phyloP scores from a whole-genome alignment of 2,888 invertebrate genomes.

The Muscina levida region DNA sequence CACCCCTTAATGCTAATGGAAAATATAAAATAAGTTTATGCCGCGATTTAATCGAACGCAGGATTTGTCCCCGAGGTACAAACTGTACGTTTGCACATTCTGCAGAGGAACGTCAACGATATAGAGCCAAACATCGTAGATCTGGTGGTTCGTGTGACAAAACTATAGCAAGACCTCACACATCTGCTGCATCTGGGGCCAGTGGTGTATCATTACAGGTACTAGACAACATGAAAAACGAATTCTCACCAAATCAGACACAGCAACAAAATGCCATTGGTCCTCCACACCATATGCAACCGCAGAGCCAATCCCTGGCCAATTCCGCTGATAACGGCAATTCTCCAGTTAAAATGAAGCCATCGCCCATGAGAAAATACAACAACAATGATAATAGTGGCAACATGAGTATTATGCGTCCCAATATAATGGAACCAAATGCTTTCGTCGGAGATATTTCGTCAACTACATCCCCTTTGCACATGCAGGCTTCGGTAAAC shows the following conservation, averaged over 20 bases:
- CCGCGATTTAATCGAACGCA: slow-evolving; percentile 88
- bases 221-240: slow-evolving; percentile 58
- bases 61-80: slow-evolving; percentile 91
- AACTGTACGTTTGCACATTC: slow-evolving; percentile 96
- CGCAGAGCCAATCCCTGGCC: slow-evolving; percentile 44
- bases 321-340: slow-evolving; percentile 49
- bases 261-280: slow-evolving; percentile 52
- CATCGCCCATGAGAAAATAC: slow-evolving; percentile 58
- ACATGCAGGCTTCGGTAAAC: slow-evolving; percentile 51
- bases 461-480: slow-evolving; percentile 51
- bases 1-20: slow-evolving; percentile 81
- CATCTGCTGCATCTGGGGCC: not conserved
- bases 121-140: slow-evolving; percentile 84
- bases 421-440: slow-evolving; percentile 48
- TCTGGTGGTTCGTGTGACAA: slow-evolving; percentile 48
- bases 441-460: slow-evolving; percentile 51
- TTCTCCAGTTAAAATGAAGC: slow-evolving; percentile 52
- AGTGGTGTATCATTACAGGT: slow-evolving; percentile 43
- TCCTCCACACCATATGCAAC: slow-evolving; percentile 43
- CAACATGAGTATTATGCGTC: slow-evolving; percentile 36
- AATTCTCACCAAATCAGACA: slow-evolving; percentile 53
- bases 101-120: slow-evolving; percentile 92
- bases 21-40: slow-evolving; percentile 96
- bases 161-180: slow-evolving; percentile 29
- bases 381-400: slow-evolving; percentile 47